These are phyloP conservation scores for Microcebus jonahi DNA, from an alignment of 2,113 vertebrate genomes.

Conservation along the genomic window DNA sequence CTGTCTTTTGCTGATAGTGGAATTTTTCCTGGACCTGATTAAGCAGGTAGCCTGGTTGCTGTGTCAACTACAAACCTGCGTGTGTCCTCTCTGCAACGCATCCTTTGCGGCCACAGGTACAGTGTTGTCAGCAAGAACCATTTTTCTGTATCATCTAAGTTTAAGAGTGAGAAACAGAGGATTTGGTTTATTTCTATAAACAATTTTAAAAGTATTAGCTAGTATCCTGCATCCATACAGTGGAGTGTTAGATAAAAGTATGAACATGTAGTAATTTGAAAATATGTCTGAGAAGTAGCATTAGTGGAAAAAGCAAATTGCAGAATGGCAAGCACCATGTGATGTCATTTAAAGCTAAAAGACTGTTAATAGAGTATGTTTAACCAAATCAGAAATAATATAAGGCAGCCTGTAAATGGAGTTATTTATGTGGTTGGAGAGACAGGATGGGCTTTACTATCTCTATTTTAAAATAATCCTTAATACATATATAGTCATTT, in stretches of 20 bases:
- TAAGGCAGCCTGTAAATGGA: neutral
- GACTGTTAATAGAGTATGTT: neutral
- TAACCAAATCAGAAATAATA: conserved; percentile 8
- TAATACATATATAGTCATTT: neutral
- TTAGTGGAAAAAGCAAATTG: neutral
- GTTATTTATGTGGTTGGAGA: conserved; percentile 2
- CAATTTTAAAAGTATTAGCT: conserved; percentile 53
- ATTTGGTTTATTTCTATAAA: conserved; percentile 25
- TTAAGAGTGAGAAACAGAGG: neutral
- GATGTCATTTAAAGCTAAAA: conserved; percentile 42
- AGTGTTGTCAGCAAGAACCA: neutral
- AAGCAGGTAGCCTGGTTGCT: conserved; percentile 15
- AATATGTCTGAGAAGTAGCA: conserved; percentile 38
- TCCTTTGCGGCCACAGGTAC: conserved; percentile 50
- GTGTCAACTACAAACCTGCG: neutral
- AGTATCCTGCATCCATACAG: neutral
- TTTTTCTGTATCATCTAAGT: neutral
- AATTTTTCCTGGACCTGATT: conserved; percentile 53
- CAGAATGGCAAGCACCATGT: conserved; percentile 7
- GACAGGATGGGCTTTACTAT: neutral
- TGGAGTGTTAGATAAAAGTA: neutral
- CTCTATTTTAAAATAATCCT: conserved; percentile 4
- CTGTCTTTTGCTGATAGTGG: conserved; percentile 8
- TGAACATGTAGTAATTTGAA: conserved; percentile 20
- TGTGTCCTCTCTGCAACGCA: neutral